Base-by-base conservation (phyloP, 2,797 vertebrate species). In the Oreonectes daqikongensis region DNA sequence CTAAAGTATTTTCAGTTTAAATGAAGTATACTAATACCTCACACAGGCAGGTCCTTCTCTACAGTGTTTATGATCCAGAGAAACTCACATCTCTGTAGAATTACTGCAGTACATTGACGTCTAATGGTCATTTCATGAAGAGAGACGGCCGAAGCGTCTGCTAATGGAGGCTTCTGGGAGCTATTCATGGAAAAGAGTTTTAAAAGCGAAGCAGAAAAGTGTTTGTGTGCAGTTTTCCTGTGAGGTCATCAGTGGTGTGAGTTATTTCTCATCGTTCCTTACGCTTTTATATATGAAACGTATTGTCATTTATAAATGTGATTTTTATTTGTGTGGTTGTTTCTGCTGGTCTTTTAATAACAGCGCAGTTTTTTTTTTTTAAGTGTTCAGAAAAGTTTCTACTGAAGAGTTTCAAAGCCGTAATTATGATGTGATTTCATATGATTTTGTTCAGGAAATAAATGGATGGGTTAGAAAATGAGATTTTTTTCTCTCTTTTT, bases 111-210 rank as follows among this genome's bases (percentile, higher is more conserved):
- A 52, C n/a, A 52, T 52, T 44, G 57, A 48, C 0, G 24, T 26
- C 59, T 46, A 67, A 28, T 70, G 57, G 59, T 44, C 42, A 67
- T 65, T 79, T 71, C 50, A 46, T 28, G 60, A 66, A 48, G 9
- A 20, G 9, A 22, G 53, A 46, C 35, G 48, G 46, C 55, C 40
- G 46, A n/a, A n/a, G n/a, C n/a, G 44, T 42, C 28, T 44, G 22
- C 61, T 67, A 77, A 72, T 44, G 40, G 48, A 26, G 20, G 63
- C 69, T 38, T n/a, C 57, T 61, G 63, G 55, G 64, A 74, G 77
- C 50, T 67, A 24, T 69, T 79, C 74, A 73, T 63, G 70, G 24
- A 66, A 71, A 72, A 38, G 12, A 61, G 18, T 64, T 75, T 61
- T 53, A 63, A 14, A 26, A 15, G 15, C 3, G 46, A 20, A 44